Evolutionary conservation across 2,113 vertebrate genomes (phyloP), one percentile per base, ranked within the genome.

Genomic region (Salvelinus alpinus): DNA sequence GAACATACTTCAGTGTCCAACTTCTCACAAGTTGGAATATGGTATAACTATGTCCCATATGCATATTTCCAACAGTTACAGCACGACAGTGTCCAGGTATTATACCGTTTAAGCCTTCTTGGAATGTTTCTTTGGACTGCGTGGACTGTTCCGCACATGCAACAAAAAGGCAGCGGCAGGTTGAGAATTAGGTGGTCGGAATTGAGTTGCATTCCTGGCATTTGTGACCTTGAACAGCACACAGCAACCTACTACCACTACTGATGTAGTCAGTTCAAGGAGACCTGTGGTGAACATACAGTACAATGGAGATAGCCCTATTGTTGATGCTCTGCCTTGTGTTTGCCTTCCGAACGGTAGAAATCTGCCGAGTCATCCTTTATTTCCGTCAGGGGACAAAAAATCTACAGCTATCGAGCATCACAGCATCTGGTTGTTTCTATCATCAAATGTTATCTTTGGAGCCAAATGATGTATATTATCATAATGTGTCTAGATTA

Each of bases 81-180:
- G 71, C 77, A 27, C 9, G 11, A 24, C 20, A 81, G 87, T 85
- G 82, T 90, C 86, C 72, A 16, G 81, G 91, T 90, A 80, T 88
- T 84, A 65, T 13, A 31, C 74, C 8, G 14, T 78, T 79, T 20
- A 87, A 88, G 82, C 83, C 60, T 82, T 79, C 78, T 68, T 78
- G 91, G 90, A 92, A 92, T 92, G 88, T 90, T 90, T 87, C 86
- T 87, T 71, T 82, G 80, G 88, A 84, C 76, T 75, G 75, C 65
- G 78, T 57, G 27, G 5, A 78, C 76, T 67, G 54, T 75, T 72
- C 71, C 85, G 78, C 78, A 79, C 87, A 85, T 81, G 90, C 86
- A 78, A 86, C 77, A 76, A 91, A 85, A 89, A 81, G 82, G 85
- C 74, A 73, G 74, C 22, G 67, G 38, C 78, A 81, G 86, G 82